phyloP scores from a whole-genome alignment of 2,888 invertebrate species.

The Lycaena phlaeas region DNA sequence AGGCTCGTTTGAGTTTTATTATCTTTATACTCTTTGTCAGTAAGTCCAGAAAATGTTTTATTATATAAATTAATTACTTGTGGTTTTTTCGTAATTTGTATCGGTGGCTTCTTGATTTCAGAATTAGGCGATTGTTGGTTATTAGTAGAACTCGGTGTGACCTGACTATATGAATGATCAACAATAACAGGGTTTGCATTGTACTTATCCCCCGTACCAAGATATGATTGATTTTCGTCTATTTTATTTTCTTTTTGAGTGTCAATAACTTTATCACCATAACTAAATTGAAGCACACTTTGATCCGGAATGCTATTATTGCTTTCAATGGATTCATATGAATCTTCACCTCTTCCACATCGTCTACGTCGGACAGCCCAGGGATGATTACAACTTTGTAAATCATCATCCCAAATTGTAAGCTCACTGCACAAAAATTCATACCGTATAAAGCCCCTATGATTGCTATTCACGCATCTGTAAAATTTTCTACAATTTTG shows the following conservation, averaged over 20 bases:
- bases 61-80: neutral
- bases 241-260: neutral
- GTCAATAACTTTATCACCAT: neutral
- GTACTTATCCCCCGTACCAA: neutral
- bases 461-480: constrained; percentile 79
- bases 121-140: neutral
- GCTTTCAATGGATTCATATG: neutral
- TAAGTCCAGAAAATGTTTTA: neutral
- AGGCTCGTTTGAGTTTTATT: constrained; percentile 27
- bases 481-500: constrained; percentile 84
- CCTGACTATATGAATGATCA: neutral
- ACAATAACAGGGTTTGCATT: neutral
- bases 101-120: neutral
- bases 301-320: neutral
- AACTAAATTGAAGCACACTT: neutral
- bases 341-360: constrained; percentile 31
- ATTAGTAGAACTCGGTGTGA: neutral
- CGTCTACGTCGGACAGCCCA: constrained; percentile 69
- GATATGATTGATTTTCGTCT: neutral
- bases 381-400: constrained; percentile 81
- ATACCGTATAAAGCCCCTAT: constrained; percentile 76
- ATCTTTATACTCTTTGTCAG: neutral
- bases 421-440: constrained; percentile 83
- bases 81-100: neutral
- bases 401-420: constrained; percentile 84